A percentile compares a stretch with the other conserved stretches of the same genome.
phyloP scores from a whole-genome alignment of 2,113 vertebrate genomes.

The Phasianus colchicus region DNA sequence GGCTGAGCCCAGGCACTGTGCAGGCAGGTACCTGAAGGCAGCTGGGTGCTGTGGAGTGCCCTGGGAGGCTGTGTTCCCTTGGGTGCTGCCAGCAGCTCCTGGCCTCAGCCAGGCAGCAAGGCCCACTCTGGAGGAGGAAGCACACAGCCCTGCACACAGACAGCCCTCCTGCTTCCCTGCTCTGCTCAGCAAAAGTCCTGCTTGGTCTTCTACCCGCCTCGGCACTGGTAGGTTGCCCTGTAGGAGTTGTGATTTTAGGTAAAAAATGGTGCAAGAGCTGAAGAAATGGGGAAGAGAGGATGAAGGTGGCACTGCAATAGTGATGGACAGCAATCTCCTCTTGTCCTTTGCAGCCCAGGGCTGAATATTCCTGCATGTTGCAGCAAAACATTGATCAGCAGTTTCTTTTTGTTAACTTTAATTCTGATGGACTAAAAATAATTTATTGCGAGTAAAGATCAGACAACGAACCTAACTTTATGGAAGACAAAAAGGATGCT shows the following conservation, averaged over 20 bases:
- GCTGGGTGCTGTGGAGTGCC: neutral
- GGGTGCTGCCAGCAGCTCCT: rapidly evolving
- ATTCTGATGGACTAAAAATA: neutral
- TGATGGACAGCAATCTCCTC: neutral
- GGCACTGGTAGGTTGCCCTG: rapidly evolving
- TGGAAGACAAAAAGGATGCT: neutral
- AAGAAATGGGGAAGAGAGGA: neutral
- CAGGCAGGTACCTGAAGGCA: neutral
- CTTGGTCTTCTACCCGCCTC: neutral
- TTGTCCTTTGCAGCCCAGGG: neutral
- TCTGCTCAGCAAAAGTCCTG: neutral
- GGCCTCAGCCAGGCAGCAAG: neutral
- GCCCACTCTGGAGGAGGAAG: rapidly evolving
- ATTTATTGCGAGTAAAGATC: neutral
- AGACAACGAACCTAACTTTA: neutral
- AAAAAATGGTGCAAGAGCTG: neutral
- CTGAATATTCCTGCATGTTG: neutral
- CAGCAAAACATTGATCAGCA: neutral
- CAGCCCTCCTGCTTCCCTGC: rapidly evolving
- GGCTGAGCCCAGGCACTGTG: no score
- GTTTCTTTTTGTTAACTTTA: neutral
- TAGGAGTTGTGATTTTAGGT: neutral
- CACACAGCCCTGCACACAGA: rapidly evolving
- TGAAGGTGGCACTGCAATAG: neutral
- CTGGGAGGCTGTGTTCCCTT: rapidly evolving